These are phyloP conservation scores for Drosophila robusta DNA, from an alignment of 2,888 invertebrate species.

Conservation along the genomic window DNA sequence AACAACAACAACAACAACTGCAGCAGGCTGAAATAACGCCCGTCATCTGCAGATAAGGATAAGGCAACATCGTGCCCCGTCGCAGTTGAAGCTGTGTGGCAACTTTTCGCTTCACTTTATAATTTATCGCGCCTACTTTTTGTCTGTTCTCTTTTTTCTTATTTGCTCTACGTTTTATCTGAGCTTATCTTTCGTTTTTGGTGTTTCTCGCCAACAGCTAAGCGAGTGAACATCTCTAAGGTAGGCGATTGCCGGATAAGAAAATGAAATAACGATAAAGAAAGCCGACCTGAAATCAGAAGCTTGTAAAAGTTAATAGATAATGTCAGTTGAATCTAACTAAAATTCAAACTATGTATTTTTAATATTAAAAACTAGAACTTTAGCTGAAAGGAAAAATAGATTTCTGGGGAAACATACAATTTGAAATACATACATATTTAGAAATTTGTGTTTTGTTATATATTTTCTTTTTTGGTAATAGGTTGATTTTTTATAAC, in stretches of 20 bases:
- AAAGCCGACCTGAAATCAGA: background rate
- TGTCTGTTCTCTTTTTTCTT: slow-evolving; percentile 5
- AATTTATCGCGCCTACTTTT: slow-evolving; percentile 71
- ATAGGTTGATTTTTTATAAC: no score
- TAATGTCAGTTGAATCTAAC: background rate
- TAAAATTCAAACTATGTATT: no score
- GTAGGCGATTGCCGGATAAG: slow-evolving; percentile 39
- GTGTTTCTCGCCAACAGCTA: slow-evolving; percentile 43
- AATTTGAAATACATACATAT: no score
- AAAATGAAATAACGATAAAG: slow-evolving; percentile 6
- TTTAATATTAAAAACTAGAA: no score
- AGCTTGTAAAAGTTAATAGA: background rate
- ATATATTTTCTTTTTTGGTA: no score
- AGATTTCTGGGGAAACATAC: no score
- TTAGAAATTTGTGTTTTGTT: no score
- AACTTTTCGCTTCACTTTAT: slow-evolving; percentile 50
- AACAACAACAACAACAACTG: slow-evolving; percentile 36
- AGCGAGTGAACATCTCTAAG: slow-evolving; percentile 55
- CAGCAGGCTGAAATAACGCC: slow-evolving; percentile 41
- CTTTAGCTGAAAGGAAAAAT: no score
- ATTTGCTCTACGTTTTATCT: slow-evolving; percentile 25
- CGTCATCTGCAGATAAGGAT: slow-evolving; percentile 69
- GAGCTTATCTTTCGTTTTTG: slow-evolving; percentile 60
- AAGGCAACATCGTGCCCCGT: slow-evolving; percentile 35
- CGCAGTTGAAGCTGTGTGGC: slow-evolving; percentile 32